Percentiles rank a stretch among this genome's conserved stretches.
These are phyloP conservation scores for Galaxias olidus DNA, from an alignment of 2,797 vertebrate genomes.

Conservation along the genomic window DNA sequence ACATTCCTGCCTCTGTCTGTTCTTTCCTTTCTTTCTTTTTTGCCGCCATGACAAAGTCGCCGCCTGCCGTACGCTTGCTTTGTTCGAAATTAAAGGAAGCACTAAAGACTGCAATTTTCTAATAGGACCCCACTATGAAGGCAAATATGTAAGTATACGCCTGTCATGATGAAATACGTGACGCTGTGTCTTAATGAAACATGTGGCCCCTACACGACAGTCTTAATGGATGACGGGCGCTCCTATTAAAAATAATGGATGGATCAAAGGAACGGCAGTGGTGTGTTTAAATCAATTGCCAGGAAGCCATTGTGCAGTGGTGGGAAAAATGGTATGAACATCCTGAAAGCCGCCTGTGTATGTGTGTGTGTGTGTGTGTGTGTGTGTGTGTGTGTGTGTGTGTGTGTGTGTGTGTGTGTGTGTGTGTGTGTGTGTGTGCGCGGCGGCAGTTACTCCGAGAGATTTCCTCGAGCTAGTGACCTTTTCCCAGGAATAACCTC, in stretches of 20 bases:
- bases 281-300: constrained; percentile 68
- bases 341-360: constrained; percentile 31
- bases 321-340: constrained; percentile 41
- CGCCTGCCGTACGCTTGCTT: too few species aligned
- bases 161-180: too few species aligned
- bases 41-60: too few species aligned
- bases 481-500: constrained; percentile 53
- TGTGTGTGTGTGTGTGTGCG: constrained; percentile 21
- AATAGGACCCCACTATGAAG: too few species aligned
- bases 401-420: constrained; percentile 19
- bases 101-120: too few species aligned
- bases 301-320: constrained; percentile 35
- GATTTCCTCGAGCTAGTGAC: constrained; percentile 41
- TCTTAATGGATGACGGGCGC: constrained; percentile 58
- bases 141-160: too few species aligned
- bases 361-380: constrained; percentile 13
- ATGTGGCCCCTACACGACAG: constrained; percentile 55
- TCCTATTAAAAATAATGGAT: constrained; percentile 65
- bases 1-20: too few species aligned
- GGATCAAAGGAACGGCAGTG: constrained; percentile 69
- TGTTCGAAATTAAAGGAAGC: constrained; percentile 2
- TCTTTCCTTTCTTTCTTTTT: too few species aligned
- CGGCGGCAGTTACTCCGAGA: constrained; percentile 15
- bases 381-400: constrained; percentile 13
- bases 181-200: too few species aligned